Conservation (phyloP, 2,888 invertebrate genomes). For the Meta bourneti region DNA sequence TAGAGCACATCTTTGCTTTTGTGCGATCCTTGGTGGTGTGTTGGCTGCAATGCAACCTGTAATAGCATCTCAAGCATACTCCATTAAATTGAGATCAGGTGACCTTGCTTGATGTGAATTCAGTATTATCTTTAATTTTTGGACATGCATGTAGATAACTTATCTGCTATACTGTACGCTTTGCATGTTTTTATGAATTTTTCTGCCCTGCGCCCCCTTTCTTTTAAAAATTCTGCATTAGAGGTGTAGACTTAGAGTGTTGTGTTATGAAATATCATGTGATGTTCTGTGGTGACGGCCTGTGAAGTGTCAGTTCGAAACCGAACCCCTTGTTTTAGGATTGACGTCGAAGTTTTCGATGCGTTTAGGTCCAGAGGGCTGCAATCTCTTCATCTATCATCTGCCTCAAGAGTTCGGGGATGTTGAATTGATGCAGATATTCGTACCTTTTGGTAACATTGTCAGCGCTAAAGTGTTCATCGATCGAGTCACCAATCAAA, state of each 20-base stretch:
- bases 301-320: conserved; percentile 55
- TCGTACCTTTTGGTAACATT: conserved; percentile 99
- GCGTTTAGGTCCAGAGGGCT: conserved; percentile 90
- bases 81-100: no score
- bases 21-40: no score
- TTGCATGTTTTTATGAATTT: neutral
- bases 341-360: conserved; percentile 69
- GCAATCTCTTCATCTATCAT: conserved; percentile 99
- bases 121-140: neutral
- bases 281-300: conserved; percentile 9
- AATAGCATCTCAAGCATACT: no score
- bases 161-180: neutral
- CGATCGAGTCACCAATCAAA: conserved; percentile 85
- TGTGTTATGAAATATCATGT: neutral
- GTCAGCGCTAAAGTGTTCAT: conserved; percentile 99
- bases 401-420: conserved; percentile 99
- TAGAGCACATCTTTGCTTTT: no score
- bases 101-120: no score
- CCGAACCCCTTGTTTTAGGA: conserved; percentile 62
- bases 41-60: no score
- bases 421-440: conserved; percentile 99
- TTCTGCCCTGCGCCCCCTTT: neutral
- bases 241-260: no score
- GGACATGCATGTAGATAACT: neutral
- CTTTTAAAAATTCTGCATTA: neutral